Conservation (phyloP, 2,113 vertebrate genomes). For the Cynocephalus volans region DNA sequence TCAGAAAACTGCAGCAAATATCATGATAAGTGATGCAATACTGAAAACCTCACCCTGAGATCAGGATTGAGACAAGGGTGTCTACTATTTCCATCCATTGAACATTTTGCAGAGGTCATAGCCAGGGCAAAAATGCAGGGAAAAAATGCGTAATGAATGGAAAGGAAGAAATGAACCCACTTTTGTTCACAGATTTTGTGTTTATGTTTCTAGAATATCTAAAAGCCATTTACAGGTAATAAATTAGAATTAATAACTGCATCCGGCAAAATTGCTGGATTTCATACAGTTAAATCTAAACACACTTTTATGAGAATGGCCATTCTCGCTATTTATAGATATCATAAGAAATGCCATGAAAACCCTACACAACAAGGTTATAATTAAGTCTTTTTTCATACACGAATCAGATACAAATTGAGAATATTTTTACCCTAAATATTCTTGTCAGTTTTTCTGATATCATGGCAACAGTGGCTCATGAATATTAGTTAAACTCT, state of each 20-base stretch:
- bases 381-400: constrained; percentile 27
- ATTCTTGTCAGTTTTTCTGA: constrained; percentile 14
- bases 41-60: background rate
- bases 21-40: background rate
- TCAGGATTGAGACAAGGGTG: background rate
- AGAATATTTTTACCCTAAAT: constrained; percentile 23
- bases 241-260: background rate
- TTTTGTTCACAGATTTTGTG: background rate
- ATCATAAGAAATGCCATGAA: no score
- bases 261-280: background rate
- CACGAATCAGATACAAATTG: background rate
- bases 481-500: constrained; percentile 37
- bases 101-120: background rate
- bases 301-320: background rate
- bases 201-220: background rate
- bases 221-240: background rate
- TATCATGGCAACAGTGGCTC: background rate
- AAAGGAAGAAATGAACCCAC: background rate
- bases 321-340: background rate
- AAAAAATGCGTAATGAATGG: background rate
- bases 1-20: constrained; percentile 42
- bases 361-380: background rate
- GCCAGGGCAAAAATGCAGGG: background rate
- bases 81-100: background rate
- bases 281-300: constrained; percentile 47